phyloP scores from a whole-genome alignment of 2,113 vertebrate genomes.

The Genyomyrus donnyi region DNA sequence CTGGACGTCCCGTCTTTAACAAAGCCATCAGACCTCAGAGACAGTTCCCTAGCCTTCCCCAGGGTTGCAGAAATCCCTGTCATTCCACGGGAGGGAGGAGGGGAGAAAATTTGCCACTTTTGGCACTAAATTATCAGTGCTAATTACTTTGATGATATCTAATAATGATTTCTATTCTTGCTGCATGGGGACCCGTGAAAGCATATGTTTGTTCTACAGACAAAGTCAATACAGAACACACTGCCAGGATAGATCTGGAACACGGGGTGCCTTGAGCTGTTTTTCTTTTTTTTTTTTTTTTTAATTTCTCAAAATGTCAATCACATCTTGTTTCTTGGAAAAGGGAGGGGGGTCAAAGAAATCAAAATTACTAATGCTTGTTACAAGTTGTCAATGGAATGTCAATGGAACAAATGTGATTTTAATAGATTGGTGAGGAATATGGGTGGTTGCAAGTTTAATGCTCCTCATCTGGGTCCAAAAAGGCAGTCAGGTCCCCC shows the following conservation, averaged over 20 bases:
- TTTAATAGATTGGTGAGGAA: conserved; percentile 20
- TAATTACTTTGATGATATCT: conserved; percentile 55
- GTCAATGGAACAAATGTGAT: conserved; percentile 29
- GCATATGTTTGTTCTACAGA: conserved; percentile 33
- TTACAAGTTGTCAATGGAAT: conserved; percentile 49
- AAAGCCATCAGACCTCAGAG: neutral
- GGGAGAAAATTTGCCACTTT: conserved; percentile 42
- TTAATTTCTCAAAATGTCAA: conserved; percentile 53
- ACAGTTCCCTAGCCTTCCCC: neutral
- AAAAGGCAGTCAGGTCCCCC: neutral
- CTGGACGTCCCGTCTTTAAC: neutral
- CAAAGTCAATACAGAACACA: conserved; percentile 56
- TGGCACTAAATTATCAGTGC: conserved; percentile 47
- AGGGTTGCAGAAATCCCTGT: neutral
- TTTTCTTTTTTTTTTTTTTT: conserved; percentile 28
- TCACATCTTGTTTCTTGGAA: conserved; percentile 41
- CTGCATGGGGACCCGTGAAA: conserved; percentile 24
- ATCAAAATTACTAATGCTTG: conserved; percentile 53
- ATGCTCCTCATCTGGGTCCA: neutral
- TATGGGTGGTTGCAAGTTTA: neutral
- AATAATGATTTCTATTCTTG: conserved; percentile 50
- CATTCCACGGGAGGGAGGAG: conserved; percentile 13
- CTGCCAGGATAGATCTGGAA: conserved; percentile 60
- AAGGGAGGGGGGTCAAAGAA: conserved; percentile 29
- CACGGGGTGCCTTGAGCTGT: conserved; percentile 49